Evolutionary conservation across 1,140 invertebrate genomes (phyloP).

Genomic region (Diabrotica undecimpunctata): DNA sequence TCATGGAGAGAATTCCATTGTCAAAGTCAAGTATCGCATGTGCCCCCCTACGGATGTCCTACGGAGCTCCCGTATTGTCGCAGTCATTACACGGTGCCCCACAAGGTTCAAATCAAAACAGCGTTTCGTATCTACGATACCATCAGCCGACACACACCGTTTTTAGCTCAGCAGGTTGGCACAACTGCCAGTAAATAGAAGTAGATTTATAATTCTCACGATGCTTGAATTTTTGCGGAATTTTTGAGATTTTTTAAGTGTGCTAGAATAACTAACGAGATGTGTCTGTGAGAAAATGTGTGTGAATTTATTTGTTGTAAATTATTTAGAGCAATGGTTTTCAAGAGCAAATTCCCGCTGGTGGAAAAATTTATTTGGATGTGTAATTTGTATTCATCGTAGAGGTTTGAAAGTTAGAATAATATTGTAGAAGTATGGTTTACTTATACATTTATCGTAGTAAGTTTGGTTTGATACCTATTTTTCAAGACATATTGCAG

Average conservation of each 20-base stretch:
- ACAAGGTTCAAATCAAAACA: conserved; percentile 30
- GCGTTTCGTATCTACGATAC: conserved; percentile 24
- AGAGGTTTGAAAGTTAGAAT: no score
- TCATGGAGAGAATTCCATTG: conserved; percentile 16
- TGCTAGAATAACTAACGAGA: neutral
- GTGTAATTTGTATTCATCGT: no score
- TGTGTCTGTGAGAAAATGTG: neutral
- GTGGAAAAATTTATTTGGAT: no score
- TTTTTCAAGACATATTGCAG: no score
- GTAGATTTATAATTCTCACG: conserved; percentile 27
- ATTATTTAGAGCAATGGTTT: no score
- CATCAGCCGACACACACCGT: conserved; percentile 22
- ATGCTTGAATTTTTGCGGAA: conserved; percentile 19
- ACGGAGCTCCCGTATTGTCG: conserved; percentile 25
- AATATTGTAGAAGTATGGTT: no score
- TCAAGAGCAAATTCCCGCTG: no score
- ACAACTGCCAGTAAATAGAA: conserved; percentile 17
- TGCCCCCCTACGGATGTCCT: conserved; percentile 18
- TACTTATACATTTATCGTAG: no score
- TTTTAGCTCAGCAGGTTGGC: conserved; percentile 25
- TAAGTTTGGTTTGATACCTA: no score
- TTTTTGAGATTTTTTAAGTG: neutral
- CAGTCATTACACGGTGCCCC: conserved; percentile 28
- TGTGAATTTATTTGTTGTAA: neutral
- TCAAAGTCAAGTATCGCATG: conserved; percentile 33